Percentiles rank a stretch among this genome's conserved stretches.
phyloP scores from a whole-genome alignment of 2,888 invertebrate species.

The Diadegma fenestrale region DNA sequence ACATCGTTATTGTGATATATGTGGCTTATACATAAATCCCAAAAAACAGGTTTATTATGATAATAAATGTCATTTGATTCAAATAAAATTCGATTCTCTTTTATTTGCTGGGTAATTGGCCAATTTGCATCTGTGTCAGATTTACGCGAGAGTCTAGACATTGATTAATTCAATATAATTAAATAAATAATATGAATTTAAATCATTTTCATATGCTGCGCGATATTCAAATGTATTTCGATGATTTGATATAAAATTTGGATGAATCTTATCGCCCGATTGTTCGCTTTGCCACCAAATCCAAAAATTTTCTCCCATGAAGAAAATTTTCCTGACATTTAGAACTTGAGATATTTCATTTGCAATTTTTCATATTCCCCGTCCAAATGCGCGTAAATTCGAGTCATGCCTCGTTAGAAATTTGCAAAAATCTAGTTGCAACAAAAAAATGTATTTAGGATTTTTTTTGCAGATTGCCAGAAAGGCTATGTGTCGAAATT shows the following conservation, averaged over 20 bases:
- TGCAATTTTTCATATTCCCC: too few relatives aligned
- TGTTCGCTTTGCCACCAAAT: too few relatives aligned
- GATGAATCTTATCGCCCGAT: background rate
- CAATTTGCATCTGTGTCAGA: conserved; percentile 26
- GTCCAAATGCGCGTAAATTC: too few relatives aligned
- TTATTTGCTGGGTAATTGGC: conserved; percentile 31
- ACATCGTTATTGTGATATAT: conserved; percentile 32
- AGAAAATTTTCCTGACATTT: too few relatives aligned
- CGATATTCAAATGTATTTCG: conserved; percentile 13
- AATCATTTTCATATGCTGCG: background rate
- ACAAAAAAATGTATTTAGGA: too few relatives aligned
- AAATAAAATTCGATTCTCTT: conserved; percentile 36
- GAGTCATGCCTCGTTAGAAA: too few relatives aligned
- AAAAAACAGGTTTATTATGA: conserved; percentile 28
- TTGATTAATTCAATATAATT: background rate
- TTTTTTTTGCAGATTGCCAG: too few relatives aligned
- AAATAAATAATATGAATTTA: background rate
- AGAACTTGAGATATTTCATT: too few relatives aligned
- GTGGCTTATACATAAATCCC: conserved; percentile 6
- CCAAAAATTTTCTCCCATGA: too few relatives aligned
- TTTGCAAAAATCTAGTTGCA: too few relatives aligned
- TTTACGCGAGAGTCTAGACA: conserved; percentile 2
- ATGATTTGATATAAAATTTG: background rate
- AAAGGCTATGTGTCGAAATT: too few relatives aligned
- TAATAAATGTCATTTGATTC: conserved; percentile 50